Evolutionary conservation across 92 coral and sea anemone species (phyloP), one percentile per base, ranked within the genome.

Genomic region (Siderastrea siderea): DNA sequence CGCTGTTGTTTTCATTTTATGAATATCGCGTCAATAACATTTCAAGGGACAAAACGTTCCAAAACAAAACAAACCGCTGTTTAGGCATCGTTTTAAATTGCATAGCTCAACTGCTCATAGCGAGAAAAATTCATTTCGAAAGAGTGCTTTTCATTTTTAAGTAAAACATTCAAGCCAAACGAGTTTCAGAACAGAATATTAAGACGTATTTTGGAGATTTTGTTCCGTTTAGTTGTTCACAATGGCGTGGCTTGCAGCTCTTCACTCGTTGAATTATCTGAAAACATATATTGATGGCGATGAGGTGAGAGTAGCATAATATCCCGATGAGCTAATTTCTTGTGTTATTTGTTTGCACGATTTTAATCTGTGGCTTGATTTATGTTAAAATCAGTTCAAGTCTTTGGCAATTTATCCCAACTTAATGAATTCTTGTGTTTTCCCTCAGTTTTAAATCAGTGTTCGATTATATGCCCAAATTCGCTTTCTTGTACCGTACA

Each of bases 191-290:
- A 26, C 12, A 11, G 6, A 16, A 38, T 9, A 9, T 9, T 1
- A 5, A 3, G 60, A 47, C 54, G 55, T 47, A 38, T 57, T 38
- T 82, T 17, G 45, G 69, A 81, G 15, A 11, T 53, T 81, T 68
- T 51, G 47, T 68, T 55, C 12, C 66, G 11, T 26, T 7, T 6
- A 44, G 14, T 12, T 61, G 14, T 8, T n/a, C 8, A 53, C 51
- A 45, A 93, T 95, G 98, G 96, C 98, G 16, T 93, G 96, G 98
- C 63, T 54, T 58, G 98, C 96, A 5, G 95, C 93, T 8, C 82
- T 82, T 57, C 94, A 93, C 85, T 91, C 96, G 64, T 86, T 93
- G 45, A 91, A 75, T 76, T 95, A 95, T 61, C 85, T 95, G 2
- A 93, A 93, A 80, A 89, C 95, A 6, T 93, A 76, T 64, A 50